A percentile compares a stretch with the other conserved stretches of the same genome.
Conservation (phyloP, 2,113 vertebrate genomes). For the Neotragus pygmaeus region DNA sequence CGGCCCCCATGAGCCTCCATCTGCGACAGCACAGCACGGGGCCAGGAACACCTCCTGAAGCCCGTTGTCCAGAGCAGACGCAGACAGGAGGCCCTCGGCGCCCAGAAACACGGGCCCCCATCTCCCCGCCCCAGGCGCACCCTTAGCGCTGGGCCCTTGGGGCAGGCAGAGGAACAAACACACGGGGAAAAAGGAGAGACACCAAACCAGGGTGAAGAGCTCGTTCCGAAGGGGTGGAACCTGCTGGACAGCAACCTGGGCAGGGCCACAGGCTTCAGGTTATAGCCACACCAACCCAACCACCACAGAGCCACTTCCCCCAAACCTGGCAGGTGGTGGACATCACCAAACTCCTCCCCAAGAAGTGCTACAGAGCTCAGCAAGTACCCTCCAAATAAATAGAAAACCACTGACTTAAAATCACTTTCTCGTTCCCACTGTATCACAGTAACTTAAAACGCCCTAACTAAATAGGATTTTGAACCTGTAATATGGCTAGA, state of each 20-base stretch:
- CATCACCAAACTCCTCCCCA: fast-evolving
- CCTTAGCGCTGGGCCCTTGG: fast-evolving
- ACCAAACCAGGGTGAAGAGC: too few relatives aligned
- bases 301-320: fast-evolving
- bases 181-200: background rate
- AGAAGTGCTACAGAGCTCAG: background rate
- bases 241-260: fast-evolving
- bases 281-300: fast-evolving
- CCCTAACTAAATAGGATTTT: fast-evolving
- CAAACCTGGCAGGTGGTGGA: fast-evolving
- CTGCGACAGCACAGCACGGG: background rate
- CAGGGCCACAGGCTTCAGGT: fast-evolving
- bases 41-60: background rate
- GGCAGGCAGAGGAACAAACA: background rate
- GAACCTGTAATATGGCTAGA: fast-evolving
- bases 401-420: fast-evolving
- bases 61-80: fast-evolving
- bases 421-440: fast-evolving
- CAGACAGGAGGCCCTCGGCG: background rate
- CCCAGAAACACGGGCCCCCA: background rate
- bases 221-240: fast-evolving
- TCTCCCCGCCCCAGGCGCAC: fast-evolving
- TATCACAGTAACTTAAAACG: background rate
- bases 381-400: background rate
- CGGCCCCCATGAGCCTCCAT: background rate